Evolutionary conservation across 2,888 invertebrate genomes (phyloP).

Genomic region (Diaprepes abbreviatus): DNA sequence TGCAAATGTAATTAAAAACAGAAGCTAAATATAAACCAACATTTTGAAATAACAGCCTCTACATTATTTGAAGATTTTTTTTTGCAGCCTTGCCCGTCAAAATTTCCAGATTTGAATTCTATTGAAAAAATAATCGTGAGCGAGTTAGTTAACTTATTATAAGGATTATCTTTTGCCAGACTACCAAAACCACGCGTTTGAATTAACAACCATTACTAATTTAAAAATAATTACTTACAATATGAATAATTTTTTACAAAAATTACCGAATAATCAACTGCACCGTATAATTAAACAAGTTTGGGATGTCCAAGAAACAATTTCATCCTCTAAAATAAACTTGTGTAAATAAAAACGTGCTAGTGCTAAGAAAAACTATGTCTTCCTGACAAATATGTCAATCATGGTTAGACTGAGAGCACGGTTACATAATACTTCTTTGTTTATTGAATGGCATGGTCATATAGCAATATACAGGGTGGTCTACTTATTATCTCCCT

Average conservation of each 20-base stretch:
- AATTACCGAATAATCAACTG: too few species aligned
- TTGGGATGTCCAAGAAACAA: slow-evolving; percentile 42
- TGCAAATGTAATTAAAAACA: neutral
- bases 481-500: neutral
- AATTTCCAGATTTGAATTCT: too few species aligned
- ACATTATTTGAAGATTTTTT: too few species aligned
- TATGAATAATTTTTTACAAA: too few species aligned
- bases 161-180: too few species aligned
- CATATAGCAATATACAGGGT: slow-evolving; percentile 13
- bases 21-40: neutral
- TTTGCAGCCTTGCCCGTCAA: too few species aligned
- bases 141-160: too few species aligned
- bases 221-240: too few species aligned
- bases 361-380: slow-evolving; percentile 24
- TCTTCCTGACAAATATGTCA: slow-evolving; percentile 37
- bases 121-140: too few species aligned
- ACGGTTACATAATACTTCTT: neutral
- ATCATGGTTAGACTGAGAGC: neutral
- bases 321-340: slow-evolving; percentile 35
- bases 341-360: slow-evolving; percentile 4
- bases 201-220: too few species aligned
- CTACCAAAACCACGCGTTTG: too few species aligned
- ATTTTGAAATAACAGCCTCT: too few species aligned
- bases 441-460: neutral
- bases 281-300: slow-evolving; percentile 33